Evolutionary conservation across 2,113 vertebrate species (phyloP).

Genomic region (Lichenostomus cassidix): DNA sequence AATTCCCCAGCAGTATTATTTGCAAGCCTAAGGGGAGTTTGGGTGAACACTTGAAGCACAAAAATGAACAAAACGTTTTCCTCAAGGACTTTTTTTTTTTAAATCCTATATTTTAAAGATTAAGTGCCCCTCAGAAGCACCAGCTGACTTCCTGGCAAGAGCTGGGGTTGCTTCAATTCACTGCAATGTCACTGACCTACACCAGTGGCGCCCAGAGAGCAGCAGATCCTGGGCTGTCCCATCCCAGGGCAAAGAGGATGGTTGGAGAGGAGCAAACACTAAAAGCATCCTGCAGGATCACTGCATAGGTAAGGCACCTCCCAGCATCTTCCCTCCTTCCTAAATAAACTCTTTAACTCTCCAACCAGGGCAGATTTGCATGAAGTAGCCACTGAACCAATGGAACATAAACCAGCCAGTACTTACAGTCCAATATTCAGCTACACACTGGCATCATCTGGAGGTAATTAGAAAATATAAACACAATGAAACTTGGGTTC

Average conservation of each 20-base stretch:
- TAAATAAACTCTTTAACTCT: background rate
- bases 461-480: conserved; percentile 50
- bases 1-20: background rate
- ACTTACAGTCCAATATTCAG: background rate
- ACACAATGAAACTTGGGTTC: conserved; percentile 16
- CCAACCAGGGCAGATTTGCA: background rate
- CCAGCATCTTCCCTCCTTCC: background rate
- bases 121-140: background rate
- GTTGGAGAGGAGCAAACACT: background rate
- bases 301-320: background rate
- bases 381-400: conserved; percentile 31
- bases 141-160: background rate
- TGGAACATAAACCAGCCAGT: background rate
- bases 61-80: background rate
- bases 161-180: background rate
- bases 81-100: background rate
- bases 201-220: background rate
- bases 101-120: background rate
- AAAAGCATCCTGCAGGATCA: background rate
- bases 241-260: background rate
- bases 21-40: background rate
- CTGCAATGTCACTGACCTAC: background rate
- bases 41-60: background rate
- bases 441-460: conserved; percentile 47
- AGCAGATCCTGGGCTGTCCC: background rate